Percentiles rank a stretch among this genome's conserved stretches.
Evolutionary conservation across 2,113 vertebrate species (phyloP).

Genomic region (Loxodonta africana): DNA sequence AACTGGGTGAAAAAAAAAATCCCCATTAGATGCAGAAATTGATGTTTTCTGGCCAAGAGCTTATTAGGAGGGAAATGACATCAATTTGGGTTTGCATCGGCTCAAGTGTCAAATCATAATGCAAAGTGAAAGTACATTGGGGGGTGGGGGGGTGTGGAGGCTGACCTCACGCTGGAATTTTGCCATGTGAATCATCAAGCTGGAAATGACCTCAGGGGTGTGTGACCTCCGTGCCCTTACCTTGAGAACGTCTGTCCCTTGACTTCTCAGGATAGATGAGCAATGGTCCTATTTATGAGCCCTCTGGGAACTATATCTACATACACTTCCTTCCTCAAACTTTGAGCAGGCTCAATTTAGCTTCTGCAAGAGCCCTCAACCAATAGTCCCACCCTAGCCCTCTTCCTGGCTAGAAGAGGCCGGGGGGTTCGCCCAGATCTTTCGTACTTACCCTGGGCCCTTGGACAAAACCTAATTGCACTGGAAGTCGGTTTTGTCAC

Average conservation of each 20-base stretch:
- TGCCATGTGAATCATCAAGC: constrained; percentile 71
- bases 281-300: constrained; percentile 28
- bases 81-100: constrained; percentile 48
- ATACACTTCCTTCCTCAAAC: constrained; percentile 26
- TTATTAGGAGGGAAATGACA: constrained; percentile 67
- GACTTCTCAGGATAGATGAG: constrained; percentile 39
- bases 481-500: background rate
- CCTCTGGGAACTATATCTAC: constrained; percentile 51
- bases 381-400: background rate
- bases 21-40: constrained; percentile 60
- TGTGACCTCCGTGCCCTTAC: background rate
- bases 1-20: constrained; percentile 56
- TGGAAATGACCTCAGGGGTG: constrained; percentile 62
- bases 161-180: constrained; percentile 54
- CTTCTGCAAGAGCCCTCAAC: background rate
- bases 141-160: too few relatives aligned
- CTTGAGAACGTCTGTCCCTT: background rate
- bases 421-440: background rate
- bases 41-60: constrained; percentile 72
- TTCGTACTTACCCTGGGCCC: background rate
- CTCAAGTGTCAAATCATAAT: constrained; percentile 46
- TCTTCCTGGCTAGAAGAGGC: background rate
- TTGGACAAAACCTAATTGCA: background rate
- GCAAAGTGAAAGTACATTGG: constrained; percentile 68
- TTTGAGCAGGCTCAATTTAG: background rate